Evolutionary conservation across 2,113 vertebrate genomes (phyloP).

Genomic region (Pygoscelis antarcticus): DNA sequence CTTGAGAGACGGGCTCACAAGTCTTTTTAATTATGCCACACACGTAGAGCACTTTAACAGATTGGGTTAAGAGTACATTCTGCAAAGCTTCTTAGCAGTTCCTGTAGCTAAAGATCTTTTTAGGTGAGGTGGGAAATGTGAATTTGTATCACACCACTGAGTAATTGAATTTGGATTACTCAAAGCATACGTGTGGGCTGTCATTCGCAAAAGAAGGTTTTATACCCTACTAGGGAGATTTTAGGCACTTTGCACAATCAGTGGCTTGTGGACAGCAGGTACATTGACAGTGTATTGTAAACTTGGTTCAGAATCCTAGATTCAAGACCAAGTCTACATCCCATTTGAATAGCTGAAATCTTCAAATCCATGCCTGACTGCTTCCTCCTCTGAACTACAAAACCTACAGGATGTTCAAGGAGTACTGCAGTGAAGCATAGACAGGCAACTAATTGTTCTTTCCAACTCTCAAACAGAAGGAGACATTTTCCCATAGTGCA

Average conservation of each 20-base stretch:
- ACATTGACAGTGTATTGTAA: neutral
- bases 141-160: neutral
- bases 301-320: neutral
- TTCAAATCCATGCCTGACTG: neutral
- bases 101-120: constrained; percentile 17
- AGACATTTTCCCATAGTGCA: neutral
- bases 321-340: neutral
- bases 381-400: neutral
- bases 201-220: neutral
- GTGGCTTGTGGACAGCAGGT: neutral
- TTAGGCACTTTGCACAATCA: neutral
- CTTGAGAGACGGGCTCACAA: constrained; percentile 14
- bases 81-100: constrained; percentile 28
- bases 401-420: neutral
- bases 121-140: constrained; percentile 32
- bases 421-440: neutral
- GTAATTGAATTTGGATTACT: constrained; percentile 18
- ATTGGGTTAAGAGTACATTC: constrained; percentile 14
- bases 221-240: neutral
- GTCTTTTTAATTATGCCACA: constrained; percentile 23
- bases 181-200: neutral
- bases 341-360: neutral
- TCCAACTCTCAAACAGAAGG: neutral
- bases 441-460: neutral
- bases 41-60: neutral